phyloP scores from a whole-genome alignment of 1,140 invertebrate species.

The Cotesia chilonis region DNA sequence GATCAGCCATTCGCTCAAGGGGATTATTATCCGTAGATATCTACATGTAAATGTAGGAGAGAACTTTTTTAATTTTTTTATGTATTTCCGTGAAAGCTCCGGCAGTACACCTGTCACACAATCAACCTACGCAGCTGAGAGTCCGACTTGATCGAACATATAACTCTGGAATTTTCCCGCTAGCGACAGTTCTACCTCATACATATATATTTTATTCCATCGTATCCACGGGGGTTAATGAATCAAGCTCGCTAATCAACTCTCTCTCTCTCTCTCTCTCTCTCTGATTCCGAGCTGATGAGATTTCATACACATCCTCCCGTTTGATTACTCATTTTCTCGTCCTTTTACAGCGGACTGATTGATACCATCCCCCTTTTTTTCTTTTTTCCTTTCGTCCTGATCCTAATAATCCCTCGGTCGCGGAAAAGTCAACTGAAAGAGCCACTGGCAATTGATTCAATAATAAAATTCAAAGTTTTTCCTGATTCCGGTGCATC shows the following conservation, averaged over 20 bases:
- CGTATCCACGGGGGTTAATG: constrained; percentile 34
- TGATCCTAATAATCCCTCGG: too few species aligned
- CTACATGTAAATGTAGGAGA: too few species aligned
- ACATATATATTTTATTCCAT: not conserved
- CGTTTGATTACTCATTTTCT: constrained; percentile 31
- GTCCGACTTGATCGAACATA: constrained; percentile 19
- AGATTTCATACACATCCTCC: constrained; percentile 17
- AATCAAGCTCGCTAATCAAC: constrained; percentile 41
- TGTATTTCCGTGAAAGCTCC: not conserved
- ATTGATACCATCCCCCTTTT: not conserved
- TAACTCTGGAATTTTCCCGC: not conserved
- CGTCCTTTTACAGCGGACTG: not conserved
- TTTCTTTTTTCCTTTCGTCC: not conserved
- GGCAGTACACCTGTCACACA: not conserved
- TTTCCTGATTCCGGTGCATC: too few species aligned
- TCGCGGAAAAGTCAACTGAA: too few species aligned
- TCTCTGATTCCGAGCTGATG: not conserved
- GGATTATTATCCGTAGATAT: too few species aligned
- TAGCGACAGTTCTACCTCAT: constrained; percentile 1
- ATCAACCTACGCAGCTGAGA: not conserved
- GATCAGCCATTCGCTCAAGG: too few species aligned
- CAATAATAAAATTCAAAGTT: too few species aligned
- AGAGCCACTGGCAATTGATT: too few species aligned
- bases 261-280: constrained; percentile 10
- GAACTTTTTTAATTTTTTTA: too few species aligned